Conservation (phyloP, 2,797 vertebrate genomes). For the Danio aesculapii region DNA sequence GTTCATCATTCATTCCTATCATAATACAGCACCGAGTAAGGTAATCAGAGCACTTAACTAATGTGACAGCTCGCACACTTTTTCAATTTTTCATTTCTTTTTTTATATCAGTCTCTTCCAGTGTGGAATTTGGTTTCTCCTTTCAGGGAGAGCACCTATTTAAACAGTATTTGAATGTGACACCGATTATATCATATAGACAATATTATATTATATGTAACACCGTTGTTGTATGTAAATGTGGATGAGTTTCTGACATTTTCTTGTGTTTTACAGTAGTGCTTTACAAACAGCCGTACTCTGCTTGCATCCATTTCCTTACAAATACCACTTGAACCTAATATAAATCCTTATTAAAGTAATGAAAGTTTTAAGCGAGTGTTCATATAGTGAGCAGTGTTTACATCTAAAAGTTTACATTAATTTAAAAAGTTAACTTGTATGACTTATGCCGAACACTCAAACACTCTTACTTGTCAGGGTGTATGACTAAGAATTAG, state of each 20-base stretch:
- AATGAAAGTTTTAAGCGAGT: no score
- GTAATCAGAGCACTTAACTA: not conserved
- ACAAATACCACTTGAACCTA: no score
- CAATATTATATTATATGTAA: not conserved
- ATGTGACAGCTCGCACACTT: slow-evolving; percentile 33
- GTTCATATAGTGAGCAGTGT: no score
- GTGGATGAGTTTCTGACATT: not conserved
- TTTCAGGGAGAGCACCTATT: slow-evolving; percentile 4
- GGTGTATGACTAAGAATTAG: no score
- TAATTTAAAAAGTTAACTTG: no score
- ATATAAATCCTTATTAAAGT: no score
- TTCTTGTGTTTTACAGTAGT: no score
- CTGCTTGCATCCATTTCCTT: no score
- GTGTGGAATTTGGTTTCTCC: not conserved
- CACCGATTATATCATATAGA: not conserved
- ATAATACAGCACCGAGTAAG: slow-evolving; percentile 57
- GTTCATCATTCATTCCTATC: slow-evolving; percentile 61
- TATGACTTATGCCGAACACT: no score
- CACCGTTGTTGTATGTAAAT: not conserved
- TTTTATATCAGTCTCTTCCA: not conserved
- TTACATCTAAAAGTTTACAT: no score
- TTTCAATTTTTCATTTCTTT: not conserved
- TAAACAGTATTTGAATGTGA: not conserved
- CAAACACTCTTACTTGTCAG: no score
- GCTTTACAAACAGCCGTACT: no score